These are phyloP conservation scores for Indicator indicator DNA, from an alignment of 2,113 vertebrate genomes.

Conservation along the genomic window DNA sequence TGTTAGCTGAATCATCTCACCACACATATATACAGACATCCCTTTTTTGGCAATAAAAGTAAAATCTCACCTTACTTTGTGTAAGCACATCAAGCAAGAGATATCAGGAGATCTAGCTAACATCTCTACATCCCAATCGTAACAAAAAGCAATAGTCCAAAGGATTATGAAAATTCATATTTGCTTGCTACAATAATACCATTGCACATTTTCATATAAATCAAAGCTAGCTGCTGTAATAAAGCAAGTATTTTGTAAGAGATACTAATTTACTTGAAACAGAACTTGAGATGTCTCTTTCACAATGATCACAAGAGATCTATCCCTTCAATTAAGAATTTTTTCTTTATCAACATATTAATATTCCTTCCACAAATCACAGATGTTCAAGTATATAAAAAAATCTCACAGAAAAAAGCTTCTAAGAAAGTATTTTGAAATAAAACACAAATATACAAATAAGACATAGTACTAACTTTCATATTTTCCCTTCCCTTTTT, in stretches of 20 bases:
- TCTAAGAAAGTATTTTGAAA: background rate
- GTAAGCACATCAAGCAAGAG: background rate
- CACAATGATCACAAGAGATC: background rate
- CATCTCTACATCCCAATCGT: background rate
- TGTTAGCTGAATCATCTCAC: background rate
- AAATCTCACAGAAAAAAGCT: background rate
- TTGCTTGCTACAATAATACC: background rate
- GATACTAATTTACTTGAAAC: background rate
- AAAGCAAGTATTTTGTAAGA: background rate
- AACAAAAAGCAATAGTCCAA: background rate
- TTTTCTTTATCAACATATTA: background rate
- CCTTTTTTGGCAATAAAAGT: background rate
- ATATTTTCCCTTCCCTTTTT: background rate
- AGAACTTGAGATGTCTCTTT: background rate
- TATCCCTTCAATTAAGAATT: background rate
- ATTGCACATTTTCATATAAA: background rate
- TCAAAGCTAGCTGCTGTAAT: background rate
- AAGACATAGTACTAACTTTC: background rate
- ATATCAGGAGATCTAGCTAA: background rate
- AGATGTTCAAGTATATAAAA: background rate
- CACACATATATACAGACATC: background rate
- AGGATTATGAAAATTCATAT: background rate
- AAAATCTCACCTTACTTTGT: background rate
- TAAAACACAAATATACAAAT: background rate
- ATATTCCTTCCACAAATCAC: background rate